Percentiles rank a stretch among this genome's conserved stretches.
phyloP scores from a whole-genome alignment of 2,888 invertebrate genomes.

The Agriopis marginaria region DNA sequence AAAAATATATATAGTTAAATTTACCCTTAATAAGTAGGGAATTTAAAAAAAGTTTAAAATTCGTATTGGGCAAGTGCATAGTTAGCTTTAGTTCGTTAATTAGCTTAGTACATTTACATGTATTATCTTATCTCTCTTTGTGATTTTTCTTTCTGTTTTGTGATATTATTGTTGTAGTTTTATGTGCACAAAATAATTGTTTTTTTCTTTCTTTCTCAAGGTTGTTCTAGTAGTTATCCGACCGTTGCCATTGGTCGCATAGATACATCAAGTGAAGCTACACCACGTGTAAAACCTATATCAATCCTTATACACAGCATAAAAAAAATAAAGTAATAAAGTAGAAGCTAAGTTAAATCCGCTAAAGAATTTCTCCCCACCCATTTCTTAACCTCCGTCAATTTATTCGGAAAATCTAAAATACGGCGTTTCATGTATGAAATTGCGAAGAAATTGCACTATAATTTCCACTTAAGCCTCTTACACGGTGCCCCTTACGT shows the following conservation, averaged over 20 bases:
- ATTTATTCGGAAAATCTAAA: slow-evolving; percentile 46
- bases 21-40: too few relatives aligned
- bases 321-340: slow-evolving; percentile 10
- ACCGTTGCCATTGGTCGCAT: background rate
- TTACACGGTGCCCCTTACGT: slow-evolving; percentile 57
- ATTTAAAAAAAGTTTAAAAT: too few relatives aligned
- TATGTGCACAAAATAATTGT: too few relatives aligned
- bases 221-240: too few relatives aligned
- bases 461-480: slow-evolving; percentile 66
- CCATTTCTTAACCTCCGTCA: slow-evolving; percentile 41
- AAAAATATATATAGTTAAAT: too few relatives aligned
- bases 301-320: background rate
- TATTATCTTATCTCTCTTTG: too few relatives aligned
- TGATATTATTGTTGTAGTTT: too few relatives aligned
- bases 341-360: slow-evolving; percentile 26
- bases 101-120: too few relatives aligned
- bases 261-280: too few relatives aligned
- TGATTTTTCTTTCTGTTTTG: too few relatives aligned
- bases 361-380: slow-evolving; percentile 32
- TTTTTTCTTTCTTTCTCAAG: background rate
- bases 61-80: too few relatives aligned
- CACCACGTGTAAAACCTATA: background rate
- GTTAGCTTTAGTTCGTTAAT: too few relatives aligned
- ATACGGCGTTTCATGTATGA: slow-evolving; percentile 47
- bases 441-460: slow-evolving; percentile 59